These are phyloP conservation scores for Goniozus legneri DNA, from an alignment of 1,140 invertebrate species.

Conservation along the genomic window DNA sequence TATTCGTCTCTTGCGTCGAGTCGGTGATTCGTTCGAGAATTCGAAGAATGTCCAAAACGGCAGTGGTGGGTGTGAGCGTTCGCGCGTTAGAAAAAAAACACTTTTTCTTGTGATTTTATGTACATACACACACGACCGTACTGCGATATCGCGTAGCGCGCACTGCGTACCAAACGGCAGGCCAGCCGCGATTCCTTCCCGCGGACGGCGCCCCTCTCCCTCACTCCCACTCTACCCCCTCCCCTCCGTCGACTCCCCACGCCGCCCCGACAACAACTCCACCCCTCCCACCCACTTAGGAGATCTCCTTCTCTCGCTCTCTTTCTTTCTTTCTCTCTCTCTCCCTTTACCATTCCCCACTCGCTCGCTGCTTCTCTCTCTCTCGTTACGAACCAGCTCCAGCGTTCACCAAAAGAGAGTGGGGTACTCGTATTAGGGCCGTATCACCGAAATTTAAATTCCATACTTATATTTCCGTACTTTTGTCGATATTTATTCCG, in stretches of 20 bases:
- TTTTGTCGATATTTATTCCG: too few species aligned
- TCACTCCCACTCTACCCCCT: not conserved
- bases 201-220: slow-evolving; percentile 16
- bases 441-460: slow-evolving; percentile 18
- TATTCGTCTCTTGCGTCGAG: too few species aligned
- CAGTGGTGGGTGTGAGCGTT: too few species aligned
- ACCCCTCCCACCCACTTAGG: slow-evolving; percentile 5
- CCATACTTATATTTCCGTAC: too few species aligned
- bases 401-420: too few species aligned
- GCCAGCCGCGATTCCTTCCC: slow-evolving; percentile 30
- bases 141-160: slow-evolving; percentile 52
- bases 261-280: slow-evolving; percentile 5
- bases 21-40: too few species aligned
- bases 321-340: not conserved
- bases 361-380: slow-evolving; percentile 6
- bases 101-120: too few species aligned
- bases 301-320: slow-evolving; percentile 2
- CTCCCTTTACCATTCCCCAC: too few species aligned
- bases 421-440: slow-evolving; percentile 11
- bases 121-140: slow-evolving; percentile 47
- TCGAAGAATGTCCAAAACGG: too few species aligned
- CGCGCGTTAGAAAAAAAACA: too few species aligned
- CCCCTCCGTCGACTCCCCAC: not conserved
- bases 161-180: slow-evolving; percentile 43
- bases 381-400: too few species aligned